phyloP scores from a whole-genome alignment of 2,888 invertebrate species.

The Nezara viridula region DNA sequence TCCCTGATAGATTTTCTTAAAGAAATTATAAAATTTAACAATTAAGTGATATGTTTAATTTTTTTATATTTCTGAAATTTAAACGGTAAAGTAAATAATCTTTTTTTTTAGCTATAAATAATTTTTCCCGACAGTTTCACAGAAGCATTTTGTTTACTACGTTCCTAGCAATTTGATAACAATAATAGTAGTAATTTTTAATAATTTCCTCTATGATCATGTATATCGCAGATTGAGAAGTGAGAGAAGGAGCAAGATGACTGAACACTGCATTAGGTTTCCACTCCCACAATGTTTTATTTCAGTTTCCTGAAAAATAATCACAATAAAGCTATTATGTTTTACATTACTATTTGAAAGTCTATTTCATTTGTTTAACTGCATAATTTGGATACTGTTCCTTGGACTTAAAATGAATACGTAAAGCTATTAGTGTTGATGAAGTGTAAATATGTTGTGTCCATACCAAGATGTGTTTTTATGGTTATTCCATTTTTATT shows the following conservation, averaged over 20 bases:
- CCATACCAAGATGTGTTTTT: no score
- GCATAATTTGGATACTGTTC: not conserved
- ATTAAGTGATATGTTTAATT: conserved; percentile 63
- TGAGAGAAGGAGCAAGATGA: conserved; percentile 61
- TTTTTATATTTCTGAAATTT: conserved; percentile 59
- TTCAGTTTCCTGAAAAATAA: conserved; percentile 75
- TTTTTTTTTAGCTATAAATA: conserved; percentile 56
- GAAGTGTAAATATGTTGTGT: no score
- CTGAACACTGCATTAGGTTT: conserved; percentile 63
- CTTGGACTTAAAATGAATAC: no score
- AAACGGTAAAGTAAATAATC: conserved; percentile 58
- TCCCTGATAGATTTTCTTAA: conserved; percentile 54
- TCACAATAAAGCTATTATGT: not conserved
- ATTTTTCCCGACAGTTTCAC: conserved; percentile 58
- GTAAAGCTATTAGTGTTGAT: no score
- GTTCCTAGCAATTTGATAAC: conserved; percentile 63
- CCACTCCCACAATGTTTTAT: conserved; percentile 76
- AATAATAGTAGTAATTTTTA: conserved; percentile 60
- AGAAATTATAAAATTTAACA: conserved; percentile 59
- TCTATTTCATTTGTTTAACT: not conserved
- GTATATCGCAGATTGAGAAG: conserved; percentile 57
- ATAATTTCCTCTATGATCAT: conserved; percentile 62
- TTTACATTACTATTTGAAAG: not conserved
- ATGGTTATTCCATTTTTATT: no score
- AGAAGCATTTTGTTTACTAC: conserved; percentile 61